A percentile compares a stretch with the other conserved stretches of the same genome.
Evolutionary conservation across 2,888 invertebrate species (phyloP).

Genomic region (Acheta domesticus): DNA sequence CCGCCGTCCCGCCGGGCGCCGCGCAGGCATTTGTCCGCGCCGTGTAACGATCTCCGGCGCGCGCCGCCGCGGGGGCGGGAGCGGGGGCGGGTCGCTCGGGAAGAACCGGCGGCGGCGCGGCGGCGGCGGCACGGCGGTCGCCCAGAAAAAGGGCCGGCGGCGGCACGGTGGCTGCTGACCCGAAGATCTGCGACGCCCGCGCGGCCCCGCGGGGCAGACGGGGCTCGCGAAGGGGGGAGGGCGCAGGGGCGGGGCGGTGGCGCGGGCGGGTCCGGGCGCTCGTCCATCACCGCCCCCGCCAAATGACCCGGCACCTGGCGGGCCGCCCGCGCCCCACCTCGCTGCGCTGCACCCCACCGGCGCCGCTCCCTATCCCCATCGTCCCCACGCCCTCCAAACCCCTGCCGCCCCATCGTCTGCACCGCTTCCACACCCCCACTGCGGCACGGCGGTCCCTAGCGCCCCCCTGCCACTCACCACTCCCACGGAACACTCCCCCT

Average conservation of each 20-base stretch:
- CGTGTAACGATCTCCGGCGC: too few species aligned
- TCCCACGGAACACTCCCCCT: too few species aligned
- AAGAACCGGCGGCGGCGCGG: too few species aligned
- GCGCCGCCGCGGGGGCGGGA: too few species aligned
- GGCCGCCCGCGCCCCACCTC: background rate
- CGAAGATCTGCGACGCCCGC: background rate
- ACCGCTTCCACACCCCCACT: background rate
- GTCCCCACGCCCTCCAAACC: background rate
- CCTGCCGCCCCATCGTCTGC: background rate
- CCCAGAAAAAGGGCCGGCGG: too few species aligned
- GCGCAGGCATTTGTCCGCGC: too few species aligned
- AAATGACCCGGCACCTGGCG: slow-evolving; percentile 1
- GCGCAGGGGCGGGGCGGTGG: background rate
- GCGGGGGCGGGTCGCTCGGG: too few species aligned
- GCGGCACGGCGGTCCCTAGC: background rate
- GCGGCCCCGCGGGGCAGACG: background rate
- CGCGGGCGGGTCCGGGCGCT: background rate
- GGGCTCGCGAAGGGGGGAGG: background rate
- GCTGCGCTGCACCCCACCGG: background rate
- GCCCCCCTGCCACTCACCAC: too few species aligned
- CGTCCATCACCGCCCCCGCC: slow-evolving; percentile 10
- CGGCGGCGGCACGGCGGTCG: too few species aligned
- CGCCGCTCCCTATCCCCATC: too few species aligned
- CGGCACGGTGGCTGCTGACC: background rate
- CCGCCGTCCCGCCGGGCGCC: too few species aligned